Evolutionary conservation across 2,888 invertebrate species (phyloP).

Genomic region (Catonia carolina): DNA sequence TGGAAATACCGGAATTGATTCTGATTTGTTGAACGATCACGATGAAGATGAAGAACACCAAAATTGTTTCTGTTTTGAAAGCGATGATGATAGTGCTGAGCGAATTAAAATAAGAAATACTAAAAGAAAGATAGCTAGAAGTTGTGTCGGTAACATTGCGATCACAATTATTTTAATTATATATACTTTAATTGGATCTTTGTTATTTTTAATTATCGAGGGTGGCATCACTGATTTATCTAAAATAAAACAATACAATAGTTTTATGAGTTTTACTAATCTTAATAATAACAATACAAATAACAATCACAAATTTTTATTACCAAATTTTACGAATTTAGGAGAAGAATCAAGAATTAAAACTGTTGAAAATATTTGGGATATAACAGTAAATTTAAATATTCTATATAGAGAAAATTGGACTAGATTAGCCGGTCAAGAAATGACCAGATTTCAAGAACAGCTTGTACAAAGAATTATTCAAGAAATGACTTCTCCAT

Average conservation of each 20-base stretch:
- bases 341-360: slow-evolving; percentile 54
- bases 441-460: slow-evolving; percentile 75
- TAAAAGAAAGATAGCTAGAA: slow-evolving; percentile 56
- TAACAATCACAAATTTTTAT: slow-evolving; percentile 12
- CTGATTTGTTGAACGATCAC: no score
- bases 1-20: no score
- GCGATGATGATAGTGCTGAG: slow-evolving; percentile 50
- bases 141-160: slow-evolving; percentile 71
- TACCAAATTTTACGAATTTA: slow-evolving; percentile 28
- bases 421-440: slow-evolving; percentile 72
- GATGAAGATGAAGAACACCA: slow-evolving; percentile 26
- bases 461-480: slow-evolving; percentile 71
- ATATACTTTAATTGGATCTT: slow-evolving; percentile 68
- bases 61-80: slow-evolving; percentile 48
- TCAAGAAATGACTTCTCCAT: slow-evolving; percentile 60
- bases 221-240: slow-evolving; percentile 47
- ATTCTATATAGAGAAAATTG: slow-evolving; percentile 85
- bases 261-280: slow-evolving; percentile 3
- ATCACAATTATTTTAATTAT: slow-evolving; percentile 75
- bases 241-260: not conserved
- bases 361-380: slow-evolving; percentile 86
- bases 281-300: slow-evolving; percentile 18
- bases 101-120: slow-evolving; percentile 46
- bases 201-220: slow-evolving; percentile 80
- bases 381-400: slow-evolving; percentile 79